Percentiles rank a stretch among this genome's conserved stretches.
Conservation (phyloP, 2,888 invertebrate species). For the Platycheirus rosarum region DNA sequence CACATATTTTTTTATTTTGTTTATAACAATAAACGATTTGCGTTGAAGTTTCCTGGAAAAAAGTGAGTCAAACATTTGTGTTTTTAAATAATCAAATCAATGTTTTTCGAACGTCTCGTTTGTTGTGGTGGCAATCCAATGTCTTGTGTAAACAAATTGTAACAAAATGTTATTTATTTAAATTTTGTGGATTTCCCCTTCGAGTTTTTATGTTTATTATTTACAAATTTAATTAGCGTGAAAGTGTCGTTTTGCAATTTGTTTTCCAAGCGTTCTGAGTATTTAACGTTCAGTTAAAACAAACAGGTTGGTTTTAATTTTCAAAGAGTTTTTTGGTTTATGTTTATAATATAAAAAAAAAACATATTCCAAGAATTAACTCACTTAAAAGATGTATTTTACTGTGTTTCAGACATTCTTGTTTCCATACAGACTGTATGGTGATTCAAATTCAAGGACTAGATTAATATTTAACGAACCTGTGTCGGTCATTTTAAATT, state of each 20-base stretch:
- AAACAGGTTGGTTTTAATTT: slow-evolving; percentile 1
- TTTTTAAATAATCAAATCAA: neutral
- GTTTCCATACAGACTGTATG: no score
- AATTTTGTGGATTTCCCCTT: slow-evolving; percentile 11
- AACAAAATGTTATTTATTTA: slow-evolving; percentile 6
- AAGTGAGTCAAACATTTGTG: neutral
- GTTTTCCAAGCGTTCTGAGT: neutral
- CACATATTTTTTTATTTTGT: neutral
- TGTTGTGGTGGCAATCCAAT: no score
- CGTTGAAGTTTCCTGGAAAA: neutral
- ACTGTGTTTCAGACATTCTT: no score
- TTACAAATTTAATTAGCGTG: slow-evolving; percentile 6
- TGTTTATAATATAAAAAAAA: neutral
- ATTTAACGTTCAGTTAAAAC: neutral
- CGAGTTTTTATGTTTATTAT: slow-evolving; percentile 2
- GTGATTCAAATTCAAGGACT: no score
- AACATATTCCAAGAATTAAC: slow-evolving; percentile 1
- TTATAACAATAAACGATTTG: no score
- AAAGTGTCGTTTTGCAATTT: neutral
- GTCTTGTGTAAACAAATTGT: neutral
- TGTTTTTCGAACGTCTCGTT: neutral
- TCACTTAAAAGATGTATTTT: slow-evolving; percentile 6
- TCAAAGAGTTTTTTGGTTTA: neutral
- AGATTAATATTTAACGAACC: no score
- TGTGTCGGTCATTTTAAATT: no score